A percentile compares a stretch with the other conserved stretches of the same genome.
phyloP scores from a whole-genome alignment of 2,113 vertebrate species.

The Anguilla japonica region DNA sequence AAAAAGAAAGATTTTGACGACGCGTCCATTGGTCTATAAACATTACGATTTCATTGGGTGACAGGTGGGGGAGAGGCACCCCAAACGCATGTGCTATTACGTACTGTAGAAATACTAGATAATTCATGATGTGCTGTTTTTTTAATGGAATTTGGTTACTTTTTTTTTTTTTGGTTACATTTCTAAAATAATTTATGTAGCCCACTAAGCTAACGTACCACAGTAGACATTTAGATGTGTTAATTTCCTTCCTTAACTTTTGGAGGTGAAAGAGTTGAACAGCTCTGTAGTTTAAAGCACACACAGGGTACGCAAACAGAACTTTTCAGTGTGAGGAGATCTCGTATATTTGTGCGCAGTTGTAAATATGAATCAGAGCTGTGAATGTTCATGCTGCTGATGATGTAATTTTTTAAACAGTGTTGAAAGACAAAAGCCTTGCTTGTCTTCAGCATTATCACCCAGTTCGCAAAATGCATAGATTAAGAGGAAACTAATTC shows the following conservation, averaged over 20 bases:
- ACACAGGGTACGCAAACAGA: background rate
- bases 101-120: background rate
- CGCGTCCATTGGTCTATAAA: background rate
- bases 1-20: conserved; percentile 26
- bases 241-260: background rate
- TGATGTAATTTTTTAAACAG: background rate
- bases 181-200: background rate
- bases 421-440: background rate
- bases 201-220: background rate
- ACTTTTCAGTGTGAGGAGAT: too few relatives aligned
- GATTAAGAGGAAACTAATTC: conserved; percentile 32
- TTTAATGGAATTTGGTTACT: background rate
- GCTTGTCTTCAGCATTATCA: conserved; percentile 29
- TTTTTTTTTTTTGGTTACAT: background rate
- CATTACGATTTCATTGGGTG: conserved; percentile 22
- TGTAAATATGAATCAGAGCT: background rate
- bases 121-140: background rate
- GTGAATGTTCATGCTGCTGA: background rate
- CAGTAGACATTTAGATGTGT: background rate
- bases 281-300: background rate
- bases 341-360: background rate
- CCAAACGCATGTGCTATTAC: background rate
- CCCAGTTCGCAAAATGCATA: conserved; percentile 20
- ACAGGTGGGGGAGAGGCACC: conserved; percentile 38
- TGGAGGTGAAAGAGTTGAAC: background rate